Evolutionary conservation across 2,113 vertebrate genomes (phyloP), one percentile per base, ranked within the genome.

Genomic region (Procavia capensis): DNA sequence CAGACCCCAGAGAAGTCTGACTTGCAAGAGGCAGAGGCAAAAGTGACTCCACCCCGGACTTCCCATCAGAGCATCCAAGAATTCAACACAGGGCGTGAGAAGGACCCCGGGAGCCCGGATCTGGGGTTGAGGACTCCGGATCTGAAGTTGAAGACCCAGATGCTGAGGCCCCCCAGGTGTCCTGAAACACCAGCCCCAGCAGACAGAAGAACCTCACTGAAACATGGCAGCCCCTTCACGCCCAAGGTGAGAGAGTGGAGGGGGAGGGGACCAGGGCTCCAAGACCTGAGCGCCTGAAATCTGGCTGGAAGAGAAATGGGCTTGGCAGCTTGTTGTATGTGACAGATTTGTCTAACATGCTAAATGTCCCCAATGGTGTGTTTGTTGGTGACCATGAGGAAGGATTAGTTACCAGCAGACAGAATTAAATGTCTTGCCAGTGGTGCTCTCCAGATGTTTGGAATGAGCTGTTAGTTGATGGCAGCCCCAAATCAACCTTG

Each of bases 161-260:
- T 5, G 43, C 61, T 90, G 34, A 29, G 9, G 3, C 7, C 11
- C n/a, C 50, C 11, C 7, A 72, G 63, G 34, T 83, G 76, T 36
- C 98, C 98, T 0, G 97, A 97, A 45, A 99, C 98, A 16, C 99
- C 99, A 0, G 97, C 98, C 39, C 99, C 98, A 3, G 98, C 98
- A 2, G 96, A 98, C 22, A 98, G 98, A 98, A 99, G 97, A 41
- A 99, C 99, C 90, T 98, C 98, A 89, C 98, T 98, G 72, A 98
- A 99, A 0, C 98, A 98, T 63, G 99, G 99, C 72, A 99, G 98
- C 0, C 99, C 99, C 0, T 98, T 97, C 97, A 99, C 99, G 0
- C 99, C 99, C 47, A 99, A 99, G 98, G 99, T 99, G 98, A 97
- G 90, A 24, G 39, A 29, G 31, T 7, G 1, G 0, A 19, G 1